These are phyloP conservation scores for Clarias macrocephalus DNA, from an alignment of 2,113 vertebrate genomes.

Conservation along the genomic window DNA sequence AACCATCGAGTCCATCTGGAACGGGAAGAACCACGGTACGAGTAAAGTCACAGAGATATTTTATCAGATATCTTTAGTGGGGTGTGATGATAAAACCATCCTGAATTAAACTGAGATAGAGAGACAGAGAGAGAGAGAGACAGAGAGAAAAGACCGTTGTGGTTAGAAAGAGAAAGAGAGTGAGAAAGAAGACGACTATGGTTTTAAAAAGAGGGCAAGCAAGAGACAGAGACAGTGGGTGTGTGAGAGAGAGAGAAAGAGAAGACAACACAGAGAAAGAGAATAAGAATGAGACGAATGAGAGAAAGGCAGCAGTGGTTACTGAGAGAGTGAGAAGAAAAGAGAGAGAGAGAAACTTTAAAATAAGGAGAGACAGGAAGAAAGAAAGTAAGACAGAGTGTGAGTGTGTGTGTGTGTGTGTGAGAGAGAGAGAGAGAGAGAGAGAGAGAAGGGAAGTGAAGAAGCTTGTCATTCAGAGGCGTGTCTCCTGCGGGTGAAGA, in stretches of 20 bases:
- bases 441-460: conserved; percentile 40
- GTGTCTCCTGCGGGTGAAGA: conserved; percentile 50
- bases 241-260: neutral
- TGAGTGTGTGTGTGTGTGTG: no score
- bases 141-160: neutral
- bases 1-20: no score
- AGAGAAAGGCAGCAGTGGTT: neutral
- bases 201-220: neutral
- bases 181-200: neutral
- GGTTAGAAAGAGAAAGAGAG: neutral
- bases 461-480: conserved; percentile 52
- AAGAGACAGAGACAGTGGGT: neutral
- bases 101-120: neutral
- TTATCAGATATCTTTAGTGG: no score
- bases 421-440: neutral
- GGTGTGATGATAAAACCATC: no score
- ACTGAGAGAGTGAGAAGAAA: neutral
- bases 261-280: neutral
- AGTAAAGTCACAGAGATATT: no score
- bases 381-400: neutral
- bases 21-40: no score
- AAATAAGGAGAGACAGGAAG: neutral
- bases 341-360: neutral
- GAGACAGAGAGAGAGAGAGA: neutral
- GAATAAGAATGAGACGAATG: neutral